Conservation (phyloP, 1,140 invertebrate species). For the Mizuhopecten yessoensis region DNA sequence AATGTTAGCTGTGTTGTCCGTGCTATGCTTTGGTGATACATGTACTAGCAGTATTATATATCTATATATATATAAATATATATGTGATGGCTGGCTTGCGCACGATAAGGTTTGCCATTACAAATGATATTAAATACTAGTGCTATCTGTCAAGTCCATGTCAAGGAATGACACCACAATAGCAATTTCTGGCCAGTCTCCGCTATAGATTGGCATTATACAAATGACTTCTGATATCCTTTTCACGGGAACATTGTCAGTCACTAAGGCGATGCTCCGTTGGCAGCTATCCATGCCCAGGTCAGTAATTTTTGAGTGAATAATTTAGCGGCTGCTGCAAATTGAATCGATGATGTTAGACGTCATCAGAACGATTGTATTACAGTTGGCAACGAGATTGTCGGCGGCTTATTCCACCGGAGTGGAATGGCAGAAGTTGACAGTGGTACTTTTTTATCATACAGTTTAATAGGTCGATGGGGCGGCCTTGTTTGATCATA, state of each 20-base stretch:
- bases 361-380: background rate
- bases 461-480: no score
- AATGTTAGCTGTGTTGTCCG: background rate
- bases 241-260: background rate
- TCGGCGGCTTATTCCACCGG: background rate
- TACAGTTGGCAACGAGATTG: slow-evolving; percentile 6
- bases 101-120: background rate
- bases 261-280: background rate
- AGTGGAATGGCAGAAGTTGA: background rate
- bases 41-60: no score
- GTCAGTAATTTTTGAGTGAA: slow-evolving; percentile 39
- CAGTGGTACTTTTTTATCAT: background rate
- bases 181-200: background rate
- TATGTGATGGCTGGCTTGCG: background rate
- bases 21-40: no score
- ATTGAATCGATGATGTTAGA: slow-evolving; percentile 3
- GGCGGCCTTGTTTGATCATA: no score
- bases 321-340: slow-evolving; percentile 36
- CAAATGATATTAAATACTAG: slow-evolving; percentile 12
- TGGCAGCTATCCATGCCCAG: background rate
- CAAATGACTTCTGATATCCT: background rate
- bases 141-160: background rate
- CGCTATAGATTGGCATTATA: background rate
- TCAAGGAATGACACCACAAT: background rate
- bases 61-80: background rate